A percentile compares a stretch with the other conserved stretches of the same genome.
Conservation (phyloP, 2,797 vertebrate species). For the Bradypodion pumilum region DNA sequence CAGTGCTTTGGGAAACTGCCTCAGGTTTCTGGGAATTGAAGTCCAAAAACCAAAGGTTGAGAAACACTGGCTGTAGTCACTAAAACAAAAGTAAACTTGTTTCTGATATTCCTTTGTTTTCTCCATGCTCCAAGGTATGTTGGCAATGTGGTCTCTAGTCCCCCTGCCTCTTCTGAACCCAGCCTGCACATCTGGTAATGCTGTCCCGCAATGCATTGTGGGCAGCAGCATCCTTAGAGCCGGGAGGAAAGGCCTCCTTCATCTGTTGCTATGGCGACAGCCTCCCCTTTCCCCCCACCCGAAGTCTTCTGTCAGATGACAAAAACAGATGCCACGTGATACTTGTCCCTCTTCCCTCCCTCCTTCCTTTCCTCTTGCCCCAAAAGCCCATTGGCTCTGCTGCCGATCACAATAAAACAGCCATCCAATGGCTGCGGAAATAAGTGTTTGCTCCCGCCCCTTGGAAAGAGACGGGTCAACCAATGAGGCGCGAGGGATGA, state of each 20-base stretch:
- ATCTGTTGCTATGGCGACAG: conserved; percentile 10
- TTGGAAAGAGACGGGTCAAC: not conserved
- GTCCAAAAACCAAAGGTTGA: too few relatives aligned
- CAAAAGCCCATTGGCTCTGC: not conserved
- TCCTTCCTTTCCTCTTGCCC: not conserved
- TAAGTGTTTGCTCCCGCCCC: not conserved
- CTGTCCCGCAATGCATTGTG: not conserved
- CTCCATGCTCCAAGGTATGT: too few relatives aligned
- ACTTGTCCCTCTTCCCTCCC: too few relatives aligned
- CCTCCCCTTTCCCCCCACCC: not conserved
- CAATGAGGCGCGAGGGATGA: not conserved
- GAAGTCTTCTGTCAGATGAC: not conserved
- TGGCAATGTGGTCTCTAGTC: too few relatives aligned
- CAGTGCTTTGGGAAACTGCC: too few relatives aligned
- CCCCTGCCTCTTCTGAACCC: too few relatives aligned
- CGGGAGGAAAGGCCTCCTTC: not conserved
- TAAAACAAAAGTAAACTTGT: too few relatives aligned
- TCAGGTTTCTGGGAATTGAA: too few relatives aligned
- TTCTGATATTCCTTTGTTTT: too few relatives aligned
- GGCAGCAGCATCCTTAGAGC: not conserved
- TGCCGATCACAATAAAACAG: not conserved
- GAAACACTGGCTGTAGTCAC: too few relatives aligned
- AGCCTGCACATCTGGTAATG: too few relatives aligned
- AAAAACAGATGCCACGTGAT: not conserved
- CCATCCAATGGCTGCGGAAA: not conserved